Conservation (phyloP, 2,113 vertebrate species). For the Caretta caretta region DNA sequence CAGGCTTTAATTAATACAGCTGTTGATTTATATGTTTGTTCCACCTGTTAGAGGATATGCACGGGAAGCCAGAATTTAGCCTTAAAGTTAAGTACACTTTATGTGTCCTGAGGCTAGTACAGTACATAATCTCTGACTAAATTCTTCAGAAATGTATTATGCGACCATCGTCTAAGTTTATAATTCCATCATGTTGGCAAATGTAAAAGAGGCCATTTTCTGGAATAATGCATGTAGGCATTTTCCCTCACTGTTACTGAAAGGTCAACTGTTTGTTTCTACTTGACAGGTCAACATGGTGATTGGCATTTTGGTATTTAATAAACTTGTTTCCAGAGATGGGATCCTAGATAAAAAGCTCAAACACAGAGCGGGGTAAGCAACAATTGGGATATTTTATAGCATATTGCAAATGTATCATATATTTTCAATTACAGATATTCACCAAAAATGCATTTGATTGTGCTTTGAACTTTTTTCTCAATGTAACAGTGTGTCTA, state of each 20-base stretch:
- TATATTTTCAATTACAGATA: constrained; percentile 32
- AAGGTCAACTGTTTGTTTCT: constrained; percentile 72
- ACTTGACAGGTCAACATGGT: constrained; percentile 98
- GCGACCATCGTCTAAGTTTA: not conserved
- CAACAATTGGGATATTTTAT: constrained; percentile 71
- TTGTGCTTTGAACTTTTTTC: constrained; percentile 50
- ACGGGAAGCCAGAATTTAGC: not conserved
- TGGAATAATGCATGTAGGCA: not conserved
- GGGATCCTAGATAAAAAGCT: constrained; percentile 99
- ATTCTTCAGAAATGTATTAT: not conserved
- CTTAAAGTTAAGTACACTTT: not conserved
- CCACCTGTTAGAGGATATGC: not conserved
- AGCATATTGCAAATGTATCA: constrained; percentile 45
- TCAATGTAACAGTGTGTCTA: constrained; percentile 33
- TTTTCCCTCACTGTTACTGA: constrained; percentile 49
- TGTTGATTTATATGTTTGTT: rapidly evolving
- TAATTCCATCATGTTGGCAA: not conserved
- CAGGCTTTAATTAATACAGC: not conserved
- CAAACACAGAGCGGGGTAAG: constrained; percentile 99
- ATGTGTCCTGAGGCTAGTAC: rapidly evolving
- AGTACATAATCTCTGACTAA: not conserved
- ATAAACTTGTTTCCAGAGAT: constrained; percentile 99
- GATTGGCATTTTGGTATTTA: constrained; percentile 99
- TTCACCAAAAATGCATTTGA: constrained; percentile 43
- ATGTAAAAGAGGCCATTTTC: not conserved